A percentile compares a stretch with the other conserved stretches of the same genome.
These are phyloP conservation scores for Paramuricea clavata DNA, from an alignment of 92 coral and sea anemone species.

Conservation along the genomic window DNA sequence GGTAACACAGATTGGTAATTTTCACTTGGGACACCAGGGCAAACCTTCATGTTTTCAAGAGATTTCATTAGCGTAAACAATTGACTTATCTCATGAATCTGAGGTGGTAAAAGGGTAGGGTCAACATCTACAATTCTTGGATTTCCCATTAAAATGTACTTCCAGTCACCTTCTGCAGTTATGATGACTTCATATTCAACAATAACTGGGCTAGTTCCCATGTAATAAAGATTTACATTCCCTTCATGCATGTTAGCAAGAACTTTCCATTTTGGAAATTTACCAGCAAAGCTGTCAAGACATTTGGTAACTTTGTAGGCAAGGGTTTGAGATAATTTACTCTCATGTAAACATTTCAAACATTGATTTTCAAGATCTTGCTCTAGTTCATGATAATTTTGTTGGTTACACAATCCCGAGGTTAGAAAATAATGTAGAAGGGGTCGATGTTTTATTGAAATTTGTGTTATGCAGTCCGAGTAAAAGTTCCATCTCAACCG, in stretches of 20 bases:
- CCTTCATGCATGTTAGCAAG: conserved; percentile 1
- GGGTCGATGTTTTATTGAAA: neutral
- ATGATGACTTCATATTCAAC: neutral
- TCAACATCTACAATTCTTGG: conserved; percentile 5
- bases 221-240: neutral
- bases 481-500: conserved; percentile 30
- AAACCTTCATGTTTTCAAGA: neutral
- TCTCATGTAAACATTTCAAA: conserved; percentile 2
- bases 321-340: conserved; percentile 22
- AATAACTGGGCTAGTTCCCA: neutral
- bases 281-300: conserved; percentile 6
- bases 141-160: neutral
- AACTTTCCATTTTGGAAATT: conserved; percentile 26
- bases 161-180: conserved; percentile 17
- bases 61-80: conserved; percentile 10
- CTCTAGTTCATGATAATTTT: neutral
- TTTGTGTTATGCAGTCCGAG: neutral
- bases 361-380: conserved; percentile 14
- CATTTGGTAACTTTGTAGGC: conserved; percentile 20
- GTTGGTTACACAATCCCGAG: neutral
- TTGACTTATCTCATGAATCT: neutral
- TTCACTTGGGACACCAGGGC: neutral
- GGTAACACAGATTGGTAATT: neutral
- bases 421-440: neutral
- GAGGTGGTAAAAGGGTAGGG: conserved; percentile 12